These are phyloP conservation scores for Xyrauchen texanus DNA, from an alignment of 2,113 vertebrate species.

Conservation along the genomic window DNA sequence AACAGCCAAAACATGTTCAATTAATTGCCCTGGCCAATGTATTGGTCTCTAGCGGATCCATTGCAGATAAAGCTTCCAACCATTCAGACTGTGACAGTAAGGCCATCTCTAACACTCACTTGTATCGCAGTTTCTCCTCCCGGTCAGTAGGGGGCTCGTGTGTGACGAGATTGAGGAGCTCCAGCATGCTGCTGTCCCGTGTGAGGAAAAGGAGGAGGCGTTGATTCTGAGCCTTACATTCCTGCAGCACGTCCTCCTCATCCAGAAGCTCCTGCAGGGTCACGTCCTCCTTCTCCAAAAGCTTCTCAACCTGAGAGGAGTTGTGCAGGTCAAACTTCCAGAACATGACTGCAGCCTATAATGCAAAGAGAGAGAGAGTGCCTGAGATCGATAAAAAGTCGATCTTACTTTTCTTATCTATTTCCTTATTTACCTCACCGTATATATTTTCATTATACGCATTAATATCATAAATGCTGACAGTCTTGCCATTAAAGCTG, in stretches of 20 bases:
- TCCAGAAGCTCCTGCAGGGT: slow-evolving; percentile 91
- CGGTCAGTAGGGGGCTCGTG: slow-evolving; percentile 87
- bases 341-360: slow-evolving; percentile 84
- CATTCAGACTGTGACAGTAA: no score
- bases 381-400: not conserved
- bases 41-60: no score
- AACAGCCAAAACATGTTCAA: no score
- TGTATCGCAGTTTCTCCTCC: slow-evolving; percentile 96
- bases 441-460: no score
- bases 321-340: slow-evolving; percentile 98
- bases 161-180: slow-evolving; percentile 90
- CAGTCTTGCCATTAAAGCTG: no score
- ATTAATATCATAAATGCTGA: no score
- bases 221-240: slow-evolving; percentile 96
- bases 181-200: slow-evolving; percentile 88
- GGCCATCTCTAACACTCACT: slow-evolving; percentile 75
- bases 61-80: no score
- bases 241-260: slow-evolving; percentile 93
- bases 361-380: not conserved
- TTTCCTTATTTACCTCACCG: no score
- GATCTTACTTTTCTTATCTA: no score
- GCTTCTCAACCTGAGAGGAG: slow-evolving; percentile 92
- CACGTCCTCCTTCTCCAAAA: slow-evolving; percentile 92
- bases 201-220: slow-evolving; percentile 93
- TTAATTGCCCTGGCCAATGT: no score